phyloP scores from a whole-genome alignment of 1,140 invertebrate species.

The Lucilia sericata region DNA sequence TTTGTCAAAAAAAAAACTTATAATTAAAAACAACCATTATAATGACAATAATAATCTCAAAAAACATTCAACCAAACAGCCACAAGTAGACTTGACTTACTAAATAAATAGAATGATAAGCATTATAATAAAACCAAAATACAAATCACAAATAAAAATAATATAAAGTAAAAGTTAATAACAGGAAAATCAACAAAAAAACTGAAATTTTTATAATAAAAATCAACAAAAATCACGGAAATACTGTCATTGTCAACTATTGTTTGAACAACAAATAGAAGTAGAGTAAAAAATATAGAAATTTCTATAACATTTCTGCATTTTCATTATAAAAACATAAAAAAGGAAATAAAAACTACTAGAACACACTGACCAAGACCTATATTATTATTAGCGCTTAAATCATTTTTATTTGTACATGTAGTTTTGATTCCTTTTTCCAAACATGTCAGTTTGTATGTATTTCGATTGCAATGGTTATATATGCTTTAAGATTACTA shows the following conservation, averaged over 20 bases:
- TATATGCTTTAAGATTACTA: not conserved
- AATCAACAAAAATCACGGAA: constrained; percentile 30
- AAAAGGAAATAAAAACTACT: not conserved
- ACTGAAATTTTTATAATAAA: not conserved
- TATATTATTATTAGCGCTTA: not conserved
- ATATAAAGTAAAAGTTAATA: not conserved
- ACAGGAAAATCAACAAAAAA: not conserved
- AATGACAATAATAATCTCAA: not conserved
- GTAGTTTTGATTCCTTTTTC: not conserved
- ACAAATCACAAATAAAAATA: constrained; percentile 14
- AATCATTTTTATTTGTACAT: not conserved
- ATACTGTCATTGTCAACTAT: constrained; percentile 43
- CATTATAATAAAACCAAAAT: not conserved
- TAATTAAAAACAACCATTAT: not conserved
- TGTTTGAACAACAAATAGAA: constrained; percentile 35
- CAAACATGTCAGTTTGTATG: not conserved
- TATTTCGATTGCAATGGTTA: not conserved
- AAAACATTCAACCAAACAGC: not conserved
- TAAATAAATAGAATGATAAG: constrained; percentile 38
- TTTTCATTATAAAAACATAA: not conserved
- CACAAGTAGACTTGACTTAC: constrained; percentile 43
- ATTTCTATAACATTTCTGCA: not conserved
- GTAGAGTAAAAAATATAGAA: not conserved
- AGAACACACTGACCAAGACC: constrained; percentile 39
- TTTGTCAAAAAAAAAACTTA: not conserved